phyloP scores from a whole-genome alignment of 2,797 vertebrate genomes.

The Myoxocephalus aenaeus region DNA sequence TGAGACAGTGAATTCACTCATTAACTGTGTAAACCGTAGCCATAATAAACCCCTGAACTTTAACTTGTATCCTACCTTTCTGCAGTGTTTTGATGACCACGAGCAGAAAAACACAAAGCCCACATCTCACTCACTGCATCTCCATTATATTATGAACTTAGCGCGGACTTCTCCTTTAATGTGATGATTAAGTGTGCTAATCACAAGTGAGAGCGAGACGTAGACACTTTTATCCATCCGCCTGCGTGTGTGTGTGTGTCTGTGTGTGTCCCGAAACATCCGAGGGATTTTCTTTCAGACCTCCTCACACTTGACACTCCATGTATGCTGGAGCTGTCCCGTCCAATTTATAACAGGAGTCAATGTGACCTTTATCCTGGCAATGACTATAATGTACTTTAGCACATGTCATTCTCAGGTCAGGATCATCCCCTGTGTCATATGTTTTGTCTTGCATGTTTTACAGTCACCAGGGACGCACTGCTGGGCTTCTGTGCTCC shows the following conservation, averaged over 20 bases:
- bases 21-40: conserved; percentile 41
- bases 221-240: conserved; percentile 57
- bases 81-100: conserved; percentile 31
- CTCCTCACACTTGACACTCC: conserved; percentile 83
- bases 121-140: conserved; percentile 22
- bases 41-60: conserved; percentile 30
- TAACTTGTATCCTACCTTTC: background rate
- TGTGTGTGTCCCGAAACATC: conserved; percentile 76
- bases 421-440: conserved; percentile 80
- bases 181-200: conserved; percentile 79
- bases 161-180: conserved; percentile 64
- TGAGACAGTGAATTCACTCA: conserved; percentile 51
- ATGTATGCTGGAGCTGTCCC: conserved; percentile 85
- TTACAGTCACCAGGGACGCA: conserved; percentile 68
- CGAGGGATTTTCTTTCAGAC: conserved; percentile 83
- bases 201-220: conserved; percentile 71
- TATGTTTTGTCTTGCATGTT: conserved; percentile 83
- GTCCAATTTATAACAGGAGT: conserved; percentile 83
- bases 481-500: conserved; percentile 41
- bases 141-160: conserved; percentile 73
- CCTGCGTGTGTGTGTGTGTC: conserved; percentile 51
- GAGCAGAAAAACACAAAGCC: background rate
- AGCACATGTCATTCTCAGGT: conserved; percentile 86
- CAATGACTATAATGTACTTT: conserved; percentile 85
- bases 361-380: conserved; percentile 88